These are phyloP conservation scores for Sebastolobus altivelis DNA, from an alignment of 2,797 vertebrate genomes.

Conservation along the genomic window DNA sequence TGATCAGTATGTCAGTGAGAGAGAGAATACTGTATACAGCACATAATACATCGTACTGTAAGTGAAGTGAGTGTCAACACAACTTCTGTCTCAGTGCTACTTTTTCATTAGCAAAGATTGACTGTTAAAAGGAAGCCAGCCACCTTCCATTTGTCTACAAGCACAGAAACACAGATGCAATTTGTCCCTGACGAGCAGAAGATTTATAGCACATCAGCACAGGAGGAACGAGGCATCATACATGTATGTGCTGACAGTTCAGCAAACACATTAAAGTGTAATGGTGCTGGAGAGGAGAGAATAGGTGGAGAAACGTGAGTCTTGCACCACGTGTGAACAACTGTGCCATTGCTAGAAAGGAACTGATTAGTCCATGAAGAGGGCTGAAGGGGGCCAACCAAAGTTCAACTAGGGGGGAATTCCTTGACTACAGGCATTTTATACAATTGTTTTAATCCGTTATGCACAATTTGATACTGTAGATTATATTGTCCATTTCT, in stretches of 20 bases:
- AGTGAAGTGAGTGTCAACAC: not conserved
- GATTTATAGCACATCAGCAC: not conserved
- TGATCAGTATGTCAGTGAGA: conserved; percentile 44
- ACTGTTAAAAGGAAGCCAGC: not conserved
- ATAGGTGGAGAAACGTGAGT: not conserved
- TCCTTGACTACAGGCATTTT: not conserved
- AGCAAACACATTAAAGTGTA: not conserved
- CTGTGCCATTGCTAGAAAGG: not conserved
- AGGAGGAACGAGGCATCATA: not conserved
- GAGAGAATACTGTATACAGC: not conserved
- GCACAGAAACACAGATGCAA: not conserved
- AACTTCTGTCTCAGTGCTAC: not conserved
- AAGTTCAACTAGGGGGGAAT: not conserved
- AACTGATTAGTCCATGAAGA: not conserved
- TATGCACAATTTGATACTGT: not conserved
- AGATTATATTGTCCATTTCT: not conserved
- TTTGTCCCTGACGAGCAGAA: not conserved
- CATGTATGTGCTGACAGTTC: not conserved
- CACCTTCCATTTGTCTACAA: not conserved
- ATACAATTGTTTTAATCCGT: not conserved
- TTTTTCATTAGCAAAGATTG: conserved; percentile 3
- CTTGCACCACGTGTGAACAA: not conserved
- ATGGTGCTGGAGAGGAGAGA: not conserved
- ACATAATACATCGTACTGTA: not conserved
- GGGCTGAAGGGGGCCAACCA: not conserved